Evolutionary conservation across 2,797 vertebrate genomes (phyloP).

Genomic region (Siniperca scherzeri): DNA sequence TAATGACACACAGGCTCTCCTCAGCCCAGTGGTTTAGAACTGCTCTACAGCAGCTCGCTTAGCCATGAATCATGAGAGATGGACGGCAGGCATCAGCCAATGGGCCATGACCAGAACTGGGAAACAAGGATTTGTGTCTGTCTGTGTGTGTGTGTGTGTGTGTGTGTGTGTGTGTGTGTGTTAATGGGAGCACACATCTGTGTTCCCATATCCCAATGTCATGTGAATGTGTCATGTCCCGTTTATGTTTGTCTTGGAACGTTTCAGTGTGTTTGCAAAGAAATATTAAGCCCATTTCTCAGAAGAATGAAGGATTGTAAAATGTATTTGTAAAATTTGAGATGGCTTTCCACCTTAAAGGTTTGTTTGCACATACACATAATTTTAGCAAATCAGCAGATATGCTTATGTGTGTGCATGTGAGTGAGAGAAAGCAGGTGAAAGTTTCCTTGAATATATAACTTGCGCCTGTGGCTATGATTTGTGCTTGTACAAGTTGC

Average conservation of each 20-base stretch:
- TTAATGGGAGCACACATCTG: conserved; percentile 55
- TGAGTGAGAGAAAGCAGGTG: conserved; percentile 7
- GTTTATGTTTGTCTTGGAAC: conserved; percentile 49
- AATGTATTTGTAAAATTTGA: not conserved
- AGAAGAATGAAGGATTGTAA: conserved; percentile 13
- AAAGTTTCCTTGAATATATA: conserved; percentile 7
- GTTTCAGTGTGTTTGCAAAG: conserved; percentile 26
- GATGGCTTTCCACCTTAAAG: conserved; percentile 22
- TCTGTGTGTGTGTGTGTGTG: conserved; percentile 20
- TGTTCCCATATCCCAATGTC: conserved; percentile 47
- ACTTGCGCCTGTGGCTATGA: conserved; percentile 43
- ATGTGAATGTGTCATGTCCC: conserved; percentile 45
- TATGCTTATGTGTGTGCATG: conserved; percentile 17
- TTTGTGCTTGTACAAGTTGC: conserved; percentile 53
- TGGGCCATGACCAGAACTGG: conserved; percentile 76
- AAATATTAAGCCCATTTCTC: conserved; percentile 25
- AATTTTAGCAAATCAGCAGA: conserved; percentile 29
- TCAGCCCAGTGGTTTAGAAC: conserved; percentile 81
- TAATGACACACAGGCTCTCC: conserved; percentile 80
- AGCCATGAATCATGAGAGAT: conserved; percentile 82
- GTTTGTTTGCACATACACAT: conserved; percentile 33
- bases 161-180: conserved; percentile 33
- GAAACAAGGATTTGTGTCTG: conserved; percentile 59
- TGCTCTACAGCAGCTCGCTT: conserved; percentile 79
- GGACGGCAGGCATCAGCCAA: conserved; percentile 76